These are phyloP conservation scores for Ammodramus savannarum DNA, from an alignment of 2,113 vertebrate species.

Conservation along the genomic window DNA sequence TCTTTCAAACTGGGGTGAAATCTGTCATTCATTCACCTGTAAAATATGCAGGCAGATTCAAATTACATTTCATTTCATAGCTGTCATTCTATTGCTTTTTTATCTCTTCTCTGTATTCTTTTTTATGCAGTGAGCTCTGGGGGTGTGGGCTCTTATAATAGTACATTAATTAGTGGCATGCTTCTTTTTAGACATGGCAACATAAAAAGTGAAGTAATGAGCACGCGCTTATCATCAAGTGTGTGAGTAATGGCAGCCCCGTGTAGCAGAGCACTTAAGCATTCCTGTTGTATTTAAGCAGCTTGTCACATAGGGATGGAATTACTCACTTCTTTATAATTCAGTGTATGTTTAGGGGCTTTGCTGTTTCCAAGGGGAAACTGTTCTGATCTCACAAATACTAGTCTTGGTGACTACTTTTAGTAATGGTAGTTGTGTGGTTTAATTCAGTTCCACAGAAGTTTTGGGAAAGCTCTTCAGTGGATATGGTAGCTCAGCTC, in stretches of 20 bases:
- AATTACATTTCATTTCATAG: neutral
- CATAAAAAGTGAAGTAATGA: conserved; percentile 10
- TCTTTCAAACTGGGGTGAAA: neutral
- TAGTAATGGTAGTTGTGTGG: neutral
- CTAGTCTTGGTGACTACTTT: neutral
- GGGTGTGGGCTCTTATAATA: neutral
- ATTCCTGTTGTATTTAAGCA: neutral
- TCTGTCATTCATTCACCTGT: neutral
- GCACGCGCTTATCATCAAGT: neutral
- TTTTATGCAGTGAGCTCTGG: neutral
- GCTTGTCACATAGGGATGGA: neutral
- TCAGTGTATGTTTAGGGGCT: neutral
- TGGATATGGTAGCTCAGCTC: neutral
- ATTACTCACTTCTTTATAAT: conserved; percentile 10
- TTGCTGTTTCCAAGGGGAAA: neutral
- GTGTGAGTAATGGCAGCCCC: neutral
- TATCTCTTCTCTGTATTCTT: neutral
- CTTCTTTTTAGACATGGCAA: neutral
- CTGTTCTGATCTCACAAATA: neutral
- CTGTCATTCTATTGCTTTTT: neutral
- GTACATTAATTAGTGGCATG: neutral
- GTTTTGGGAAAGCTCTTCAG: neutral
- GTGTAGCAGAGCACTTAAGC: neutral
- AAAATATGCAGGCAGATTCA: neutral
- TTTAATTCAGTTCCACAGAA: neutral